Evolutionary conservation across 2,113 vertebrate species (phyloP), one percentile per base, ranked within the genome.

Genomic region (Panthera uncia): DNA sequence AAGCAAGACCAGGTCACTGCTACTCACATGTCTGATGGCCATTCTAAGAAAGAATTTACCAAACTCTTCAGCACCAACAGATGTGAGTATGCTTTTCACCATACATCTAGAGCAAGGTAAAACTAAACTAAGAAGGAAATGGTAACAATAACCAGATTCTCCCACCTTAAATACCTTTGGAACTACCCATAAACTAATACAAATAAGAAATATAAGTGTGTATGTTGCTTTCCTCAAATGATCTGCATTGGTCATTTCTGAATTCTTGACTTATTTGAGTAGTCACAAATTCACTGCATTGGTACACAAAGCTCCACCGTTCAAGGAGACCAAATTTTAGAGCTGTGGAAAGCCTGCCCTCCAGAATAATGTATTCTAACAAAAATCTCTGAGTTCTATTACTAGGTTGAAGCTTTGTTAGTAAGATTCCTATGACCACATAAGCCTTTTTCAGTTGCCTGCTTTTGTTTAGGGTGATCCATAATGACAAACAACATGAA

Each of bases 1-100:
- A 95, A 96, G 15, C 38, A 82, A 71, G 33, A 80, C 21, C 48
- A 45, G 31, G 14, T 91, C 65, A 38, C 65, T 45, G 65, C 1
- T 71, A 74, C n/a, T 41, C 21, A 29, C 36, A 48, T n/a, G n/a
- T 74, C 76, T 81, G 27, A 63, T 15, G 25, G 80, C 23, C 85
- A 81, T 19, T 76, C 65, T 66, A 89, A 90, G 68, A 38, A 94
- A 4, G 69, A 92, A 91, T 73, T 84, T 79, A 63, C 88, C 89
- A 9, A 93, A 66, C 36, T 89, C 33, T 74, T 61, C 29, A 50
- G 15, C 33, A 57, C 27, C 65, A 76, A 57, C 15, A 79, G 85
- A 85, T 68, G 0, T 48, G 65, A 95, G 10, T 36, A 29, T 91
- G 36, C 15, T 41, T 68, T 66, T 93, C n/a, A 68, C 65, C 57